Evolutionary conservation across 2,888 invertebrate genomes (phyloP).

Genomic region (Nomada hirtipes): DNA sequence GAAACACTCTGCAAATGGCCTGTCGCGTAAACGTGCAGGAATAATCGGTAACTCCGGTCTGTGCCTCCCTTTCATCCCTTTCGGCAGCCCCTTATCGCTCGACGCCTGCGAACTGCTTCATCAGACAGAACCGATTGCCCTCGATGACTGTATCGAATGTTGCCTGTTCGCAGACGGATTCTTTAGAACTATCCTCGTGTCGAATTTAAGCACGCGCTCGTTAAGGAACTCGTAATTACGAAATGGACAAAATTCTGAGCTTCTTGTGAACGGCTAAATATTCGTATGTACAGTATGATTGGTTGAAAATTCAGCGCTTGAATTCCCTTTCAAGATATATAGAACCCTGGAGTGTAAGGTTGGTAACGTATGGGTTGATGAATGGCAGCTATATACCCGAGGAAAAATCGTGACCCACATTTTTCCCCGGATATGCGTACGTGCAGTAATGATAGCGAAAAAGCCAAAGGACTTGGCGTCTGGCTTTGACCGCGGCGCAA

Average conservation of each 20-base stretch:
- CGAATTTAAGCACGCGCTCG: too few species aligned
- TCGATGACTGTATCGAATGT: not conserved
- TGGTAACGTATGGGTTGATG: not conserved
- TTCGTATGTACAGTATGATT: too few species aligned
- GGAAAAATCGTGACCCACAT: constrained; percentile 5
- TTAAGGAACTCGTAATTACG: too few species aligned
- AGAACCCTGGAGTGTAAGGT: not conserved
- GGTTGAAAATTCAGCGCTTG: too few species aligned
- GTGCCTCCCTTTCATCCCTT: not conserved
- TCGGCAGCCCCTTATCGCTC: constrained; percentile 19
- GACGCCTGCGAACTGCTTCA: constrained; percentile 45
- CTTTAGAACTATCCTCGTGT: not conserved
- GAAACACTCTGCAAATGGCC: constrained; percentile 58
- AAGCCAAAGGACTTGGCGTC: constrained; percentile 19
- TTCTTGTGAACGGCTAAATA: too few species aligned
- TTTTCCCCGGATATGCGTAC: constrained; percentile 3
- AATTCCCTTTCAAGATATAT: not conserved
- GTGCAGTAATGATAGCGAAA: not conserved
- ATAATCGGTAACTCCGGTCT: constrained; percentile 51
- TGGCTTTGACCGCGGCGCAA: constrained; percentile 2
- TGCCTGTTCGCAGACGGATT: not conserved
- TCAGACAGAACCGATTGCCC: constrained; percentile 39
- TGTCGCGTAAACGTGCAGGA: constrained; percentile 44
- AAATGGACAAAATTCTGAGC: too few species aligned
- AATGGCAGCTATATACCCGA: not conserved